A percentile compares a stretch with the other conserved stretches of the same genome.
Evolutionary conservation across 2,797 vertebrate species (phyloP).

Genomic region (Fistularia commersonii): DNA sequence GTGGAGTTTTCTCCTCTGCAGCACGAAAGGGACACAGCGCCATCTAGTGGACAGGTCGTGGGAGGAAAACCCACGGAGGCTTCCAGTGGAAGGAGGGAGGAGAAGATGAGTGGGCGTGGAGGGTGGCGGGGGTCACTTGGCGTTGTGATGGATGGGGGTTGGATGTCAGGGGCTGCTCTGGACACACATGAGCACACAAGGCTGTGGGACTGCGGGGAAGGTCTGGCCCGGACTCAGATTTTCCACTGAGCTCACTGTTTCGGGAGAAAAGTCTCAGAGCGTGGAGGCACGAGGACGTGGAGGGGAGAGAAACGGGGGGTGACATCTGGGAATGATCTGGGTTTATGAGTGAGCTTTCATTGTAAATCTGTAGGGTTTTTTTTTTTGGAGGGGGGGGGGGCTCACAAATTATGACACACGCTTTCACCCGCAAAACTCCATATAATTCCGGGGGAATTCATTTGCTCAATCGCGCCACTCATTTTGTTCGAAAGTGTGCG

Average conservation of each 20-base stretch:
- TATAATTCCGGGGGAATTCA: neutral
- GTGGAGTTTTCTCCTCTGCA: neutral
- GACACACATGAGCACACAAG: conserved; percentile 13
- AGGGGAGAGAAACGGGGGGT: conserved; percentile 6
- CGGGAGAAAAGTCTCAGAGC: conserved; percentile 15
- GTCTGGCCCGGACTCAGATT: conserved; percentile 58
- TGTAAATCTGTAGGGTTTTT: conserved; percentile 49
- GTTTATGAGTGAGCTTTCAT: conserved; percentile 59
- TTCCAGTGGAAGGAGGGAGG: conserved; percentile 4
- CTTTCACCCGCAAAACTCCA: too few species aligned
- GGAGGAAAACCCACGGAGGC: conserved; percentile 22
- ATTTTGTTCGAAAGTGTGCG: too few species aligned
- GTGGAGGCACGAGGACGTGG: conserved; percentile 1
- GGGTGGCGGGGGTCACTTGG: conserved; percentile 34
- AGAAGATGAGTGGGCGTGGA: too few species aligned
- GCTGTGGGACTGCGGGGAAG: conserved; percentile 26
- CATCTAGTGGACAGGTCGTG: conserved; percentile 47
- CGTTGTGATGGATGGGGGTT: conserved; percentile 41
- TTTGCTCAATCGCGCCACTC: too few species aligned
- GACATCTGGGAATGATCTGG: conserved; percentile 68
- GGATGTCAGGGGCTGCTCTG: conserved; percentile 38
- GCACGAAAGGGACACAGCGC: conserved; percentile 54
- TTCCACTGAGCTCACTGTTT: conserved; percentile 71
- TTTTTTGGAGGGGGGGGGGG: conserved; percentile 35
- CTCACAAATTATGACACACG: conserved; percentile 17